Evolutionary conservation across 1,140 invertebrate species (phyloP), one percentile per base, ranked within the genome.

Genomic region (Hormaphis cornu): DNA sequence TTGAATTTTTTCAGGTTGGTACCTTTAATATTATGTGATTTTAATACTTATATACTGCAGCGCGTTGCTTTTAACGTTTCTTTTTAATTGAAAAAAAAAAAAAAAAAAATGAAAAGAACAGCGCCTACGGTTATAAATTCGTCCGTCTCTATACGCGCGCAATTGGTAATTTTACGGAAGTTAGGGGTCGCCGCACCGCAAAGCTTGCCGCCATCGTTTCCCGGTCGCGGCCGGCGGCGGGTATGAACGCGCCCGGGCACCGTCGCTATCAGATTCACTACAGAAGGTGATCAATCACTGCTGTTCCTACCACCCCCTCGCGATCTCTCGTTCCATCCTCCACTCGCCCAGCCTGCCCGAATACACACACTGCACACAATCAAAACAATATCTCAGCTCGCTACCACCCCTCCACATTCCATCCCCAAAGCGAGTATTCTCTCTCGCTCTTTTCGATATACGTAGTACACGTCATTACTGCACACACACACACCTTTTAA

Each of bases 281-380:
- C 33, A 58, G 54, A 40, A 58, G 42, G 46, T 66, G 59, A 66
- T 44, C 59, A 66, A 44, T 66, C 59, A 46, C 59, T 30, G 59
- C 28, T 10, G 28, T 35, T 33, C 22, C 42, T 50, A 28, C 40
- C 24, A 44, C 59, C 42, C 59, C 59, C 20, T 35, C 59, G n/a
- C n/a, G n/a, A 44, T 66, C 59, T 12, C n/a, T 14, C 46, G n/a
- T 20, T 33, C 2, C 59, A 20, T 42, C 9, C 9, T 50, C 58
- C 12, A 44, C 37, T 30, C 42, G 14, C 59, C 30, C 24, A 33
- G 30, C 40, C 14, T 1, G 26, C 59, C 40, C 7, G 16, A 37
- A 40, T 37, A 58, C 20, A 24, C 35, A 24, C 33, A 22, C 54
- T 14, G 7, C 46, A 3, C 33, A 42, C 59, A 44, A 44, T 66